phyloP scores from a whole-genome alignment of 2,888 invertebrate genomes.

The Caenorhabditis afra region DNA sequence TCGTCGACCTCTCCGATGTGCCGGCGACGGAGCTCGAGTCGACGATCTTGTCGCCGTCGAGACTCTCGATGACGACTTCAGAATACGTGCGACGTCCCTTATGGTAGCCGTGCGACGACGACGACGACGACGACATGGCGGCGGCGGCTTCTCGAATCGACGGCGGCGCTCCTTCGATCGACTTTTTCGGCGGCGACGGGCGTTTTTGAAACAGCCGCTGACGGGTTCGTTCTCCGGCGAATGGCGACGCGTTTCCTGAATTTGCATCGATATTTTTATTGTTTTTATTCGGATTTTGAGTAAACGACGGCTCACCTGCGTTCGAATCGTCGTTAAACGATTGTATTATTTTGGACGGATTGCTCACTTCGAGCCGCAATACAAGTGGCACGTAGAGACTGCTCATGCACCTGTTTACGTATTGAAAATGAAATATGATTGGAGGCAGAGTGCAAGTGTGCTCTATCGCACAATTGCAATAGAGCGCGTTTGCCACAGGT shows the following conservation, averaged over 20 bases:
- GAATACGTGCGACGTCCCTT: conserved; percentile 74
- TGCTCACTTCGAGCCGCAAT: conserved; percentile 61
- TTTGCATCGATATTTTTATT: too few species aligned
- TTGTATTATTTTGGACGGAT: conserved; percentile 20
- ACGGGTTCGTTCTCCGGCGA: conserved; percentile 60
- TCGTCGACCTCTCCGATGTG: conserved; percentile 34
- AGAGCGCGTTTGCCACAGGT: too few species aligned
- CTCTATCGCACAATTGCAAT: too few species aligned
- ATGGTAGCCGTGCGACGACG: conserved; percentile 35
- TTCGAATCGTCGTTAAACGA: conserved; percentile 57
- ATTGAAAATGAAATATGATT: too few species aligned
- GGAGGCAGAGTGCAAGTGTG: not conserved
- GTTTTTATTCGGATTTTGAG: too few species aligned
- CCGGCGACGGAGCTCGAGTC: conserved; percentile 37
- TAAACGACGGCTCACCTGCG: too few species aligned
- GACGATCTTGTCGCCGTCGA: conserved; percentile 60
- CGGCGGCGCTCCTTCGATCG: not conserved
- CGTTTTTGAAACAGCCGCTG: conserved; percentile 58
- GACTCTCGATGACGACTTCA: conserved; percentile 74
- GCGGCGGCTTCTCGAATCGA: too few species aligned
- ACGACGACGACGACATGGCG: conserved; percentile 15
- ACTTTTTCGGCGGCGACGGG: conserved; percentile 52
- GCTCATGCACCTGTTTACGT: conserved; percentile 56
- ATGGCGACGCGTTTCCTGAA: conserved; percentile 54
- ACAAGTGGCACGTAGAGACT: conserved; percentile 67